phyloP scores from a whole-genome alignment of 2,888 invertebrate genomes.

The Hetaerina titia region DNA sequence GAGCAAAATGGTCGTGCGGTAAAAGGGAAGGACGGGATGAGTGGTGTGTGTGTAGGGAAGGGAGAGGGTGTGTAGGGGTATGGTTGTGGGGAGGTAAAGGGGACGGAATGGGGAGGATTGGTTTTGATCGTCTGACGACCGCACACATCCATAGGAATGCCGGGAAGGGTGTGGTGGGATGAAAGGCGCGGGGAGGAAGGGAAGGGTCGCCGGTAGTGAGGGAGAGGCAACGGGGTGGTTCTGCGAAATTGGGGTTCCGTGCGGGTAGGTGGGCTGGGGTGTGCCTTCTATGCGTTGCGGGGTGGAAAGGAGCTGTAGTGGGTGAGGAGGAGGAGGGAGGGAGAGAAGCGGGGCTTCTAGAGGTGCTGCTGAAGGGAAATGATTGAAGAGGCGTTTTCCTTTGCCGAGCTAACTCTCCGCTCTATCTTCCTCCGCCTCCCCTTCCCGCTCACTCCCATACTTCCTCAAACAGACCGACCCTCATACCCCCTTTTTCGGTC shows the following conservation, averaged over 20 bases:
- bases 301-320: background rate
- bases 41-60: background rate
- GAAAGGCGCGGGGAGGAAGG: background rate
- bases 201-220: background rate
- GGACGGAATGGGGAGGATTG: constrained; percentile 53
- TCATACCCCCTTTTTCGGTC: constrained; percentile 4
- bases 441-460: background rate
- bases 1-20: constrained; percentile 24
- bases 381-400: constrained; percentile 65
- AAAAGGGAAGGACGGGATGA: background rate
- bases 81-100: constrained; percentile 38
- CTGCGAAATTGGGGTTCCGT: constrained; percentile 10
- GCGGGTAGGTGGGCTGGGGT: background rate
- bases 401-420: constrained; percentile 32
- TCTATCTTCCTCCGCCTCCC: background rate
- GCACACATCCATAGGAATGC: constrained; percentile 57
- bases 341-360: background rate
- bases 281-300: background rate
- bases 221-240: background rate
- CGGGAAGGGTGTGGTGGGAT: background rate
- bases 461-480: background rate
- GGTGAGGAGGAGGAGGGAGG: background rate
- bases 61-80: background rate
- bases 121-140: constrained; percentile 67
- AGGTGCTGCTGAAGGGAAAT: constrained; percentile 56